These are phyloP conservation scores for Cinclus mexicanus DNA, from an alignment of 2,113 vertebrate species.

Conservation along the genomic window DNA sequence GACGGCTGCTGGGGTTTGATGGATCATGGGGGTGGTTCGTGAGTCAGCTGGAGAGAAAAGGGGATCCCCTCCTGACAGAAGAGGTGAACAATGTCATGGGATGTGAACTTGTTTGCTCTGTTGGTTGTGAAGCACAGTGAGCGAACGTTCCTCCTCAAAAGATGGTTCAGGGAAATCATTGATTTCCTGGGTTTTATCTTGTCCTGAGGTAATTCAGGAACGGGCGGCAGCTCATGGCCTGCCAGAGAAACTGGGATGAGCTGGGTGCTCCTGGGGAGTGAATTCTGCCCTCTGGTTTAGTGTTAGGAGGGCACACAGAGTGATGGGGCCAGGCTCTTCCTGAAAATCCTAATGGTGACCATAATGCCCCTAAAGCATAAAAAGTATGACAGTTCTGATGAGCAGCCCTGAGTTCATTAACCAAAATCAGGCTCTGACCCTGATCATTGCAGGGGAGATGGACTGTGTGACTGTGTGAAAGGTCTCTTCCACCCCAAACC, in stretches of 20 bases:
- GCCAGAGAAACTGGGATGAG: background rate
- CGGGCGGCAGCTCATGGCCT: background rate
- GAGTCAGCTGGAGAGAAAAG: background rate
- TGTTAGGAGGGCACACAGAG: background rate
- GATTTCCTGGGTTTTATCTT: background rate
- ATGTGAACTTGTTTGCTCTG: background rate
- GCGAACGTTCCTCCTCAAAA: background rate
- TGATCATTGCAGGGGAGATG: background rate
- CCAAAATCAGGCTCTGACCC: background rate
- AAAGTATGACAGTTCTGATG: background rate
- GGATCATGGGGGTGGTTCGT: rapidly evolving
- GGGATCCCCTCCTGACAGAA: background rate
- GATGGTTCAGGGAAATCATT: background rate
- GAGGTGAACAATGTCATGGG: background rate
- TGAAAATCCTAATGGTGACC: background rate
- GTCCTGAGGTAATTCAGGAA: background rate
- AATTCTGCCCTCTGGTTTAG: background rate
- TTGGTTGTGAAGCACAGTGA: rapidly evolving
- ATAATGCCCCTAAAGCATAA: background rate
- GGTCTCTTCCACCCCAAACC: background rate
- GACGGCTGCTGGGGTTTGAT: background rate
- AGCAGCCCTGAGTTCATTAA: background rate
- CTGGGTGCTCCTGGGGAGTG: background rate
- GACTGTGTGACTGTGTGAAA: background rate
- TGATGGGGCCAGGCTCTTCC: background rate